Base-by-base conservation (phyloP, 2,113 vertebrate genomes). In the Haemorhous mexicanus region DNA sequence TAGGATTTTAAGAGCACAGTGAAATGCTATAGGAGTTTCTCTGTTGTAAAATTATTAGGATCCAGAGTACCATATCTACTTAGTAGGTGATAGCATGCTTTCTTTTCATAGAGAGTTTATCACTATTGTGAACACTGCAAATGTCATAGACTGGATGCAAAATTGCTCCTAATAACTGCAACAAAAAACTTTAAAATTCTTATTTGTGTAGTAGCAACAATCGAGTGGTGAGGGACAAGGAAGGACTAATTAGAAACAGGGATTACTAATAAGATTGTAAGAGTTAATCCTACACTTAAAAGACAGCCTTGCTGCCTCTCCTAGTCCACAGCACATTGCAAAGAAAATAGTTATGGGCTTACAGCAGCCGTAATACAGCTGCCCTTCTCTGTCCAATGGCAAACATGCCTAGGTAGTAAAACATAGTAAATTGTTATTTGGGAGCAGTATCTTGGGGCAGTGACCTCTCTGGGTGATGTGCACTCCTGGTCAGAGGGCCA, bases 1-100 rank as follows among this genome's bases (percentile, higher is more conserved):
- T 98, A 97, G 96, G 90, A 87, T 92, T 96, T 96, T 96, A 96
- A 94, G 83, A 97, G 93, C 92, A 95, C 94, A 92, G 92, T 97
- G 82, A 97, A 96, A 96, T 94, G 73, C 94, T 97, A 39, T 96
- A 96, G 84, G 78, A 82, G 66, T 95, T 96, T 96, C 93, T 94
- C 96, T 96, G 84, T 96, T 97, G 87, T 97, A 97, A 93, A 96
- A 85, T 96, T 91, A 95, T 89, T 97, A 97, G 94, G 93, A 80
- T 93, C 37, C 87, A 84, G 84, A 95, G 59, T 92, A 95, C 66
- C 85, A 16, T 87, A 89, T 92, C 89, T 93, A 91, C 92, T 95
- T 94, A 79, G 62, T 55, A 82, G 90, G 56, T 95, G 91, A 82
- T 86, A 87, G 94, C 90, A 95, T 67, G 18, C 89, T 96, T 96